phyloP scores from a whole-genome alignment of 2,888 invertebrate species.

The Conus canariensis region DNA sequence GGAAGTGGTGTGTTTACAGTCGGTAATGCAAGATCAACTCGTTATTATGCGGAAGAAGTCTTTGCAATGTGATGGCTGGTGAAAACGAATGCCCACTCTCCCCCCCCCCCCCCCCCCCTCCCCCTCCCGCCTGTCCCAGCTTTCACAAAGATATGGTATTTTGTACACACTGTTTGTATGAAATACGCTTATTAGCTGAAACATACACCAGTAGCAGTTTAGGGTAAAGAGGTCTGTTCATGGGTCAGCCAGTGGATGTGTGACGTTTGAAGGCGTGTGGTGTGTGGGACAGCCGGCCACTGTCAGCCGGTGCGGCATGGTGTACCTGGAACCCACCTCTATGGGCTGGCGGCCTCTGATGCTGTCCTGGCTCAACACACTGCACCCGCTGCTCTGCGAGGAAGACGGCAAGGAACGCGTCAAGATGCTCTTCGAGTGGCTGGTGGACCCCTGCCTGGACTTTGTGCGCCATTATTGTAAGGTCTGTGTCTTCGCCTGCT shows the following conservation, averaged over 20 bases:
- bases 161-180: too few species aligned
- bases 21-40: too few species aligned
- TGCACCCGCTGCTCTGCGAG: conserved; percentile 73
- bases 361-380: conserved; percentile 88
- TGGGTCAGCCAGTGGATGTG: not conserved
- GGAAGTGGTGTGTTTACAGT: too few species aligned
- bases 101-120: too few species aligned
- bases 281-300: conserved; percentile 85
- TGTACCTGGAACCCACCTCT: conserved; percentile 91
- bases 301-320: conserved; percentile 95
- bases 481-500: conserved; percentile 66
- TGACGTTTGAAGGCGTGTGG: not conserved
- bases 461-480: conserved; percentile 87
- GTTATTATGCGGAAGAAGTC: too few species aligned
- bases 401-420: conserved; percentile 83
- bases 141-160: too few species aligned
- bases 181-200: too few species aligned
- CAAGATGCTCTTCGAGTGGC: conserved; percentile 82
- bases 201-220: too few species aligned
- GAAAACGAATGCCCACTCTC: too few species aligned
- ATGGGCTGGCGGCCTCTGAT: conserved; percentile 91
- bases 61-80: too few species aligned
- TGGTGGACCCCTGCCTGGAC: conserved; percentile 86
- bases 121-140: too few species aligned
- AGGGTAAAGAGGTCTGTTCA: too few species aligned